Evolutionary conservation across 2,888 invertebrate genomes (phyloP).

Genomic region (Odontocerum albicorne): DNA sequence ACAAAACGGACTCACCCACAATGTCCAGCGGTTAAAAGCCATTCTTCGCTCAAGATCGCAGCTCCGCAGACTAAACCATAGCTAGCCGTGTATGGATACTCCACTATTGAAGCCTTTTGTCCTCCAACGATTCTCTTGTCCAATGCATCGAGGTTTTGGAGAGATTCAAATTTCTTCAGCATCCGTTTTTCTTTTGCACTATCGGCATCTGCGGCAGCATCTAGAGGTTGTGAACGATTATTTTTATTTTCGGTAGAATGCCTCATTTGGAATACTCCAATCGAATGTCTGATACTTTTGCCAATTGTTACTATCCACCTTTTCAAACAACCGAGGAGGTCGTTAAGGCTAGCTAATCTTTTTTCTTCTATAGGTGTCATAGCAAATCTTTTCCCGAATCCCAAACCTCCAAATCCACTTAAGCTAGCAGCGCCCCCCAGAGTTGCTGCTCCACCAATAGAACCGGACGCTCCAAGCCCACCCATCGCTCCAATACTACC

Average conservation of each 20-base stretch:
- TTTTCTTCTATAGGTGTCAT: neutral
- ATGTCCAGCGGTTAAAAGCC: constrained; percentile 54
- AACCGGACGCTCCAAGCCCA: too few species aligned
- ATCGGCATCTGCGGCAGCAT: neutral
- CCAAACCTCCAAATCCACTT: too few species aligned
- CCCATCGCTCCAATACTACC: too few species aligned
- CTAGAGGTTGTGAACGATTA: too few species aligned
- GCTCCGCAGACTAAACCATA: constrained; percentile 54
- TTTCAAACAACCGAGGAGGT: neutral
- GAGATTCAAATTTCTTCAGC: neutral
- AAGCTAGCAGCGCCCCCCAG: too few species aligned
- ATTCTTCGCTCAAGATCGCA: constrained; percentile 49
- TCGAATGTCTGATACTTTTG: neutral
- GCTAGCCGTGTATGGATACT: constrained; percentile 52
- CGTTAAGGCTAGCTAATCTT: neutral
- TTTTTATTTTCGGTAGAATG: neutral
- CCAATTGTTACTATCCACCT: neutral
- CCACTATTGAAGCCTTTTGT: constrained; percentile 47
- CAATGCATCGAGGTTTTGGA: neutral
- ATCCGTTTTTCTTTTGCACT: neutral
- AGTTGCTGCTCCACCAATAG: too few species aligned
- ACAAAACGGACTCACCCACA: constrained; percentile 57
- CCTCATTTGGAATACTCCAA: neutral
- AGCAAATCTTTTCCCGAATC: too few species aligned
- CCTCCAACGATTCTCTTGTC: constrained; percentile 50